These are phyloP conservation scores for Julus scanicus DNA, from an alignment of 2,888 invertebrate genomes.

Conservation along the genomic window DNA sequence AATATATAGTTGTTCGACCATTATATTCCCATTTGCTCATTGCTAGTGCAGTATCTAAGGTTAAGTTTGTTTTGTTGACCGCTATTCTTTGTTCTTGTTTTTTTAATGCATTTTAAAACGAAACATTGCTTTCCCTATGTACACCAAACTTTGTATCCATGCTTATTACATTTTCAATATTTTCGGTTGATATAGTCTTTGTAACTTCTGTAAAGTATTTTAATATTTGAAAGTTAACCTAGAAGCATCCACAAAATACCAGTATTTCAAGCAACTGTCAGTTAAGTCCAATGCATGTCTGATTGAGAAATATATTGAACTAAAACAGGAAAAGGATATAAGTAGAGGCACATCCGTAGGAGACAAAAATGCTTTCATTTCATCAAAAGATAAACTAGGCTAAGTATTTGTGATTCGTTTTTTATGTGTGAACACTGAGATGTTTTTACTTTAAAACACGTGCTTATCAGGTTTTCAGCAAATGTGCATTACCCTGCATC, in stretches of 20 bases:
- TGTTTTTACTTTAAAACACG: conserved; percentile 26
- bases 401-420: neutral
- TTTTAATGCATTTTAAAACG: no score
- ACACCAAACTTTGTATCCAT: no score
- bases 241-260: no score
- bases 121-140: no score
- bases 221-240: no score
- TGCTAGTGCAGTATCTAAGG: no score
- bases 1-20: neutral
- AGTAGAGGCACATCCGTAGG: neutral
- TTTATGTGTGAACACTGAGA: neutral
- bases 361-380: conserved; percentile 31
- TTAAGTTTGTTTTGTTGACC: no score
- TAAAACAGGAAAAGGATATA: neutral
- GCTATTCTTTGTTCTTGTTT: no score
- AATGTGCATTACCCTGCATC: neutral
- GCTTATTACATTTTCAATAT: no score
- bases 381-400: neutral
- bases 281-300: neutral
- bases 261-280: no score
- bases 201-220: no score
- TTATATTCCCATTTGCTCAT: neutral
- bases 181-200: no score
- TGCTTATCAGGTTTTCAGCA: neutral
- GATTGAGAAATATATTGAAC: neutral